Conservation (phyloP, 2,888 invertebrate species). For the Cryptocephalus moraei region DNA sequence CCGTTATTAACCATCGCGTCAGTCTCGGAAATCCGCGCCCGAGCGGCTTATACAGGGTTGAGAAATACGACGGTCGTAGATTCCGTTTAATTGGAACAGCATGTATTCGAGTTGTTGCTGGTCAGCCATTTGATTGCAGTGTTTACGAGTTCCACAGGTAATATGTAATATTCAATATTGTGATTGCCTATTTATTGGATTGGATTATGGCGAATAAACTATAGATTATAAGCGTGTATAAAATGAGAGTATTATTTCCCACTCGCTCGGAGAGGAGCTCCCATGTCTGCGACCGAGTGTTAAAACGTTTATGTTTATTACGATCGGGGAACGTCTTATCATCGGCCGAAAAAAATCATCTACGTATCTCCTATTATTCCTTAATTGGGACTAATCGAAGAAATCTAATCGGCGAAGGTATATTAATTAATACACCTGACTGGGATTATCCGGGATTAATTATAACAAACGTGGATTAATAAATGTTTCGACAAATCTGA, state of each 20-base stretch:
- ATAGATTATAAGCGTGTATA: conserved; percentile 25
- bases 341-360: too few species aligned
- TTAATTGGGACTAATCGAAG: too few species aligned
- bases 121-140: conserved; percentile 28
- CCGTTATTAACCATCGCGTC: too few species aligned
- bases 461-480: too few species aligned
- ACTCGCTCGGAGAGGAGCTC: conserved; percentile 12
- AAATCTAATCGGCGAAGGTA: too few species aligned
- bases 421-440: too few species aligned
- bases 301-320: conserved; percentile 12
- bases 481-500: too few species aligned
- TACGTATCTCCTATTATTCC: too few species aligned
- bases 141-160: conserved; percentile 29
- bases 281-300: conserved; percentile 9
- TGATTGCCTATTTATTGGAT: conserved; percentile 33
- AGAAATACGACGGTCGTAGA: conserved; percentile 30
- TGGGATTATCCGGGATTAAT: too few species aligned
- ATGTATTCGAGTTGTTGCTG: conserved; percentile 31
- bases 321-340: background rate
- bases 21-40: background rate
- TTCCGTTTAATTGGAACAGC: conserved; percentile 36
- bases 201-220: conserved; percentile 29
- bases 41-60: conserved; percentile 16
- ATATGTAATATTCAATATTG: conserved; percentile 36
- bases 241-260: conserved; percentile 23